Conservation (phyloP, 2,113 vertebrate species). For the Poicephalus meyeri region DNA sequence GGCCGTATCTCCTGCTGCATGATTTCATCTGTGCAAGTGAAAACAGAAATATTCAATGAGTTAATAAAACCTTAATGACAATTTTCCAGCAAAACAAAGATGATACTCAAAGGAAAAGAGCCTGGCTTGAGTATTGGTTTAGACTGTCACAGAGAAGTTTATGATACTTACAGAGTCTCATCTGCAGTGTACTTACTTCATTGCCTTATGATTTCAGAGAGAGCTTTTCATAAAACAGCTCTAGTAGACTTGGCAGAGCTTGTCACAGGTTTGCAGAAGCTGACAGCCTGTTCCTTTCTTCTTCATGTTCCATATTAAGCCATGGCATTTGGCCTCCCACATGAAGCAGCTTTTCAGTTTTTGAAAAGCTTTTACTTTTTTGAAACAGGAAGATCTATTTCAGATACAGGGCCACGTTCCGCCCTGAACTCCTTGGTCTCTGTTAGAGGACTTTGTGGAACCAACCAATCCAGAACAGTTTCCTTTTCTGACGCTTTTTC, state of each 20-base stretch:
- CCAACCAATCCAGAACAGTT: not conserved
- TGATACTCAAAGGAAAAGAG: not conserved
- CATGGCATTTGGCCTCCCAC: not conserved
- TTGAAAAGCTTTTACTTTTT: not conserved
- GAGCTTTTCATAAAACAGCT: not conserved
- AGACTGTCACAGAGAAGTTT: not conserved
- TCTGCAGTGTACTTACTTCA: not conserved
- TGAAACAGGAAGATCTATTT: not conserved
- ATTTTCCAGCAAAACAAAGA: not conserved
- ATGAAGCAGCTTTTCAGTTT: slow-evolving; percentile 10
- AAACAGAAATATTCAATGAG: slow-evolving; percentile 20
- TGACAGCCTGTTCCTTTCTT: not conserved
- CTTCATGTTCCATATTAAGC: not conserved
- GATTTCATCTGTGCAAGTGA: slow-evolving; percentile 88
- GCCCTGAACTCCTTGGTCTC: not conserved
- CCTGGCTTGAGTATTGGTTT: not conserved
- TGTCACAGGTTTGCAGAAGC: not conserved
- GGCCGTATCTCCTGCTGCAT: slow-evolving; percentile 98
- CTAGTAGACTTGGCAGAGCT: not conserved
- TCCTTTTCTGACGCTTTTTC: slow-evolving; percentile 45
- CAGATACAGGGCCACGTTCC: not conserved
- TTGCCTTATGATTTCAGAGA: not conserved
- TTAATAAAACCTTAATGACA: not conserved
- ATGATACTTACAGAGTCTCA: not conserved
- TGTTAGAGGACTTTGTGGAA: not conserved